Conservation (phyloP, 2,113 vertebrate genomes). For the Phyllopteryx taeniolatus region DNA sequence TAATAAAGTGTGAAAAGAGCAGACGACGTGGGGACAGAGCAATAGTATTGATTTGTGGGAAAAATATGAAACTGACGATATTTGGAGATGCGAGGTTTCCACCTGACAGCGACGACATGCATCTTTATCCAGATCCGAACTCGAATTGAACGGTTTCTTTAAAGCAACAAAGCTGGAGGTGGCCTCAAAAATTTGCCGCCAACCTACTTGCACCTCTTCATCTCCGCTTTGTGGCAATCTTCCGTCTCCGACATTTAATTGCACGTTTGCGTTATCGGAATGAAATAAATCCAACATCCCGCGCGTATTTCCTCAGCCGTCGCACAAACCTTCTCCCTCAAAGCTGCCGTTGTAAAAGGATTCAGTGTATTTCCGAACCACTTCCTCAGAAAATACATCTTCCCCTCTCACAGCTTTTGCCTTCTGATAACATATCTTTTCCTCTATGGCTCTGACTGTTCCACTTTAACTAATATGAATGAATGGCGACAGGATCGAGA, state of each 20-base stretch:
- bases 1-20: too few species aligned
- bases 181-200: not conserved
- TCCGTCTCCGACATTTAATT: constrained; percentile 28
- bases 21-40: too few species aligned
- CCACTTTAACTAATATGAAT: constrained; percentile 59
- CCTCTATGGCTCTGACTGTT: constrained; percentile 48
- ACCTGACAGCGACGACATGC: too few species aligned
- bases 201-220: not conserved
- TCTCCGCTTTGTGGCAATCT: not conserved
- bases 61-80: too few species aligned
- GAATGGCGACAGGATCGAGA: constrained; percentile 55
- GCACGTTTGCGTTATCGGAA: constrained; percentile 29
- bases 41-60: too few species aligned
- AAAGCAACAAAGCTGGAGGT: not conserved
- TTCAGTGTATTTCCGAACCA: constrained; percentile 47
- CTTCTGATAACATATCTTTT: constrained; percentile 59
- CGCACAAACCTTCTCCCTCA: constrained; percentile 33
- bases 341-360: constrained; percentile 40
- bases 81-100: too few species aligned
- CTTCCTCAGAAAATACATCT: constrained; percentile 51
- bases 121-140: too few species aligned
- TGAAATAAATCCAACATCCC: constrained; percentile 35
- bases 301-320: constrained; percentile 28
- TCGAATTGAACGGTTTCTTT: too few species aligned
- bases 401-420: constrained; percentile 46